These are phyloP conservation scores for Myiotriccus ornatus DNA, from an alignment of 2,797 vertebrate species.

Conservation along the genomic window DNA sequence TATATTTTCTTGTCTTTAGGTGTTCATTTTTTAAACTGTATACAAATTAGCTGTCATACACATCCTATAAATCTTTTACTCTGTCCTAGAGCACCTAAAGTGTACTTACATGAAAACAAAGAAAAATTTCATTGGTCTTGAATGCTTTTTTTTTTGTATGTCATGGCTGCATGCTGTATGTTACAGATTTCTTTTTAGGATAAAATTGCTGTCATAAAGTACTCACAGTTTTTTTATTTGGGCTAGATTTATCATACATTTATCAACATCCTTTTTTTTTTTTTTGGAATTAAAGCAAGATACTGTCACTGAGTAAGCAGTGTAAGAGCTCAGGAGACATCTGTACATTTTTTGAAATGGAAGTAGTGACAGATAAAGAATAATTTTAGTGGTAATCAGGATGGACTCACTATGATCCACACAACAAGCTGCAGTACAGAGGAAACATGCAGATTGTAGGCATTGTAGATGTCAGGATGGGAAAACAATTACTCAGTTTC, in stretches of 20 bases:
- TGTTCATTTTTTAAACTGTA: not conserved
- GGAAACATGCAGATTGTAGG: not conserved
- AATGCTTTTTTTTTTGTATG: not conserved
- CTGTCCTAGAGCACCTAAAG: not conserved
- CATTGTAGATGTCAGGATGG: not conserved
- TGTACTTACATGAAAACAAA: not conserved
- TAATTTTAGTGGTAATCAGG: not conserved
- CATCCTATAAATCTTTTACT: not conserved
- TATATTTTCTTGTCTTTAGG: not conserved
- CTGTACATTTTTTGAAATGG: not conserved
- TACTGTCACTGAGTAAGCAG: not conserved
- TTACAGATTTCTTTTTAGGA: not conserved
- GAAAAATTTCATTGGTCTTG: not conserved
- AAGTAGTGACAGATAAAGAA: not conserved
- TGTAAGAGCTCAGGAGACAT: not conserved
- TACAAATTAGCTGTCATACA: slow-evolving; percentile 8
- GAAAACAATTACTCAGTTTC: not conserved
- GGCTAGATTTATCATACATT: not conserved
- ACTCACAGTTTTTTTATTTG: not conserved
- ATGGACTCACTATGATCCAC: not conserved
- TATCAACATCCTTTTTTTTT: not conserved
- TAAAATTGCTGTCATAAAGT: not conserved
- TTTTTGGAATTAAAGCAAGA: not conserved
- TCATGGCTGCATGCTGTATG: not conserved
- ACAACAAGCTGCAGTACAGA: not conserved